Evolutionary conservation across 2,113 vertebrate genomes (phyloP).

Genomic region (Calidris pygmaea): DNA sequence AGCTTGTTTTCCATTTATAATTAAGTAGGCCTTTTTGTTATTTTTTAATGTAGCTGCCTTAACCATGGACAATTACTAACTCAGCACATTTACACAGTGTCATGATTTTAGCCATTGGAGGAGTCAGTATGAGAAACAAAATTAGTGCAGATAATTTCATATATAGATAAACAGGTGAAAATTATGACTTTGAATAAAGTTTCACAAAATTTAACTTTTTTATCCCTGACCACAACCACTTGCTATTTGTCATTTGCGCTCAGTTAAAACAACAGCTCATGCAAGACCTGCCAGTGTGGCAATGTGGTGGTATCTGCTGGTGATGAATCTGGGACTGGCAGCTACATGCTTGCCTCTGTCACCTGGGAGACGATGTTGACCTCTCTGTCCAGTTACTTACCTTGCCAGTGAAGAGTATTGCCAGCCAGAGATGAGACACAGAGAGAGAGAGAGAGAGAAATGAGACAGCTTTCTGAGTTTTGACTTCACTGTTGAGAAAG

Average conservation of each 20-base stretch:
- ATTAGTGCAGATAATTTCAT: neutral
- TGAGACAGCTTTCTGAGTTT: neutral
- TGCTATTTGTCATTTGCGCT: neutral
- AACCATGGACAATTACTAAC: neutral
- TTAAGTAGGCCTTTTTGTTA: neutral
- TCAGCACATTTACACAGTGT: neutral
- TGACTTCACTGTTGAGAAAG: neutral
- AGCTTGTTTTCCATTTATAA: constrained; percentile 13
- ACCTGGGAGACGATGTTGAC: neutral
- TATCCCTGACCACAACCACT: neutral
- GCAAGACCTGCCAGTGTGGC: neutral
- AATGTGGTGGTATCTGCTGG: neutral
- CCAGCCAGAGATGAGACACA: neutral
- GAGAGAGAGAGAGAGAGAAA: neutral
- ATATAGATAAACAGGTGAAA: neutral
- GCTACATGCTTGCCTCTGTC: neutral
- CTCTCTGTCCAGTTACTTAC: neutral
- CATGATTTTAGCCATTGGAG: neutral
- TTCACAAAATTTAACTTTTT: neutral
- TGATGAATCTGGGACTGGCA: neutral
- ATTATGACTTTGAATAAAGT: neutral
- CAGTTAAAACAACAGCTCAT: neutral
- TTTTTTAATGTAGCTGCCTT: constrained; percentile 5
- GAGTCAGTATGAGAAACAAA: neutral
- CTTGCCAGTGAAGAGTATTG: neutral